Evolutionary conservation across 2,888 invertebrate genomes (phyloP), one percentile per base, ranked within the genome.

Genomic region (Cephus rjabovi): DNA sequence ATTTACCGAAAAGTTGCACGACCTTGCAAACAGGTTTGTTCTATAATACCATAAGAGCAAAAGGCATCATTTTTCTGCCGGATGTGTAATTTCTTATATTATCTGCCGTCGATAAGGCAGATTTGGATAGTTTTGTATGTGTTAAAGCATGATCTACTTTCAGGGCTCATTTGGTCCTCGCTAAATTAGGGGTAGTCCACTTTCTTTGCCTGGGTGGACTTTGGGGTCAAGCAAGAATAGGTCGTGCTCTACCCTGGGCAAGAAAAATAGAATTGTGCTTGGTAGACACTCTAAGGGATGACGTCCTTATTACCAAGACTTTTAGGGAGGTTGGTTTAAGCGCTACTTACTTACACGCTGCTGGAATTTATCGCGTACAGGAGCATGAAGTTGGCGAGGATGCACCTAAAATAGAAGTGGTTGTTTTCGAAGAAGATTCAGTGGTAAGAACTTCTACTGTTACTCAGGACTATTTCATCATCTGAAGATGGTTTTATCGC

Each of bases 181-280:
- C 90, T 23, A 90, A 91, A 69, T 87, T 93, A 69, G 90, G 92
- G 3, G 87, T 94, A 69, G 92, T 93, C n/a, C 93, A 94, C 87
- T 93, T 93, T 84, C 89, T 94, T 30, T 94, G 94, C 85, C 93
- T 93, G 81, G 93, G 93, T 37, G 92, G 93, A 12, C 91, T 94
- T 4, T 94, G 94, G 94, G 94, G 94, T 75, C 93, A 93, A 82
- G 91, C 94, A 70, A 91, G 93, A 79, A 88, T 92, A 70, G 92
- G 92, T 11, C 90, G 92, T 31, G 92, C 93, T n/a, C 88, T 94
- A 12, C 93, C 93, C 0, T 94, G 94, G 94, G 93, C 93, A 79
- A 89, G 91, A 73, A 92, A 92, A 84, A 89, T 93, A 12, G 93
- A 94, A 80, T 85, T 94, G 15, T 94, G 94, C 85, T 85, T 93